Percentiles rank a stretch among this genome's conserved stretches.
phyloP scores from a whole-genome alignment of 1,140 invertebrate genomes.

The Ruditapes philippinarum region DNA sequence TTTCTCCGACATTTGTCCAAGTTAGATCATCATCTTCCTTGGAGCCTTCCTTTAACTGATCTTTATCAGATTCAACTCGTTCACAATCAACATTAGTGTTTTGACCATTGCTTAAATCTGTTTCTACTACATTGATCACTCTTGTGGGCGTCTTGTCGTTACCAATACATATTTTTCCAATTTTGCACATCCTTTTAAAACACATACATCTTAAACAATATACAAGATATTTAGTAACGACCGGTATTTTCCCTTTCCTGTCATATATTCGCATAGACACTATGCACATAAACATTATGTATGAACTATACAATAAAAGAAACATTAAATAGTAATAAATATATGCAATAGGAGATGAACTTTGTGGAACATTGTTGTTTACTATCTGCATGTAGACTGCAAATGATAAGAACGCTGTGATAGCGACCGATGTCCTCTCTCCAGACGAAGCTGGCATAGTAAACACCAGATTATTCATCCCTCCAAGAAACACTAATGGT shows the following conservation, averaged over 20 bases:
- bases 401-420: constrained; percentile 89
- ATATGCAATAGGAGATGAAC: constrained; percentile 86
- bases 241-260: background rate
- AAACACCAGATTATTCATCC: constrained; percentile 88
- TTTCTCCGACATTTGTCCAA: constrained; percentile 46
- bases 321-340: constrained; percentile 76
- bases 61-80: background rate
- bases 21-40: background rate
- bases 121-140: background rate
- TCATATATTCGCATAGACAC: constrained; percentile 44
- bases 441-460: constrained; percentile 88
- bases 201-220: background rate
- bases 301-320: constrained; percentile 23
- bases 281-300: constrained; percentile 22
- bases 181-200: background rate
- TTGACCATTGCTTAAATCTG: background rate
- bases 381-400: constrained; percentile 89
- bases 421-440: constrained; percentile 88
- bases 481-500: constrained; percentile 88
- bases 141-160: background rate
- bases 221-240: constrained; percentile 3
- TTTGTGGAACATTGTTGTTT: constrained; percentile 89
- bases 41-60: background rate
- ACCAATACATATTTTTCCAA: background rate
- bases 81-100: background rate